Conservation (phyloP, 1,140 invertebrate genomes). For the Charaxes varanes region DNA sequence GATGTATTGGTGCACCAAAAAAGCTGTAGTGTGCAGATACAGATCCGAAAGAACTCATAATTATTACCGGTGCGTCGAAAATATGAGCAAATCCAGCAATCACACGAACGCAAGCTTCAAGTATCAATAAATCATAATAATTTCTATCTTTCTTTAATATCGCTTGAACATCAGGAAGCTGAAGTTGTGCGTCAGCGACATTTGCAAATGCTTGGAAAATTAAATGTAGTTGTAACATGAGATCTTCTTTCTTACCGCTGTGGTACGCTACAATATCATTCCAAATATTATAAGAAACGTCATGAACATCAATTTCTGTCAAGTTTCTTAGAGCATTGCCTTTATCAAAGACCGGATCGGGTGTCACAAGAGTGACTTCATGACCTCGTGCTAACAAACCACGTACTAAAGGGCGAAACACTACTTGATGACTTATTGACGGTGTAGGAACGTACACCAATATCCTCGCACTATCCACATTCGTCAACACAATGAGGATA, state of each 20-base stretch:
- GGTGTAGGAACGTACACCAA: conserved; percentile 3
- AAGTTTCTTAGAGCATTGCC: conserved; percentile 3
- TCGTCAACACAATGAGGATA: too few relatives aligned
- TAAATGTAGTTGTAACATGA: conserved; percentile 3
- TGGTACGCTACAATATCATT: not conserved
- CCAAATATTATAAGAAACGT: conserved; percentile 5
- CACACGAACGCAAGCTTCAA: conserved; percentile 30
- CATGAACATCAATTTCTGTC: conserved; percentile 13
- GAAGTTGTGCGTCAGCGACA: conserved; percentile 23
- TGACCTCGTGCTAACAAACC: not conserved
- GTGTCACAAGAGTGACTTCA: not conserved
- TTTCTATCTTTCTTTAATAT: conserved; percentile 33
- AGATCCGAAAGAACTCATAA: conserved; percentile 43
- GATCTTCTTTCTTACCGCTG: conserved; percentile 4
- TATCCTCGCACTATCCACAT: conserved; percentile 3
- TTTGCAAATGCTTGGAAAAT: conserved; percentile 2
- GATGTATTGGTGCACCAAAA: too few relatives aligned
- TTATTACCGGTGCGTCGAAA: conserved; percentile 58
- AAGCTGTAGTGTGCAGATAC: conserved; percentile 11
- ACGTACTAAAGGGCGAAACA: not conserved
- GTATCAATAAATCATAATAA: conserved; percentile 48
- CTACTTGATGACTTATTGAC: conserved; percentile 5
- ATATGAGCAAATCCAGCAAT: conserved; percentile 42
- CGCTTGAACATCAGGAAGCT: conserved; percentile 27
- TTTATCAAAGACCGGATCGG: not conserved